Percentiles rank a stretch among this genome's conserved stretches.
These are phyloP conservation scores for Cremastinae sp. DNA, from an alignment of 2,888 invertebrate genomes.

Conservation along the genomic window DNA sequence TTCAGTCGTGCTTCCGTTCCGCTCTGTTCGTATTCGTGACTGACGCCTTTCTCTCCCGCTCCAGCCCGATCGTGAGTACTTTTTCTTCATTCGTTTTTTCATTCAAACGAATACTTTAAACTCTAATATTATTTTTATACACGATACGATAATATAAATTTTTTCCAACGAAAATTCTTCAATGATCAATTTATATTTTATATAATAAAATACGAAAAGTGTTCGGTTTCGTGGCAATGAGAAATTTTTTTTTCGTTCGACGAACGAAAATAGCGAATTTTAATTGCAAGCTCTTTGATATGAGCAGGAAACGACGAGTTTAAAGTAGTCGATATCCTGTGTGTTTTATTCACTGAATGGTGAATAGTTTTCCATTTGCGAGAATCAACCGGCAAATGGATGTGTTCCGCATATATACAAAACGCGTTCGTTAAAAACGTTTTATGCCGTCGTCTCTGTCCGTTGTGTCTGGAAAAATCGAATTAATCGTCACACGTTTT, in stretches of 20 bases:
- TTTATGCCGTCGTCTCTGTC: constrained; percentile 48
- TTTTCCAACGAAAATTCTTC: too few relatives aligned
- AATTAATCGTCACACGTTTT: constrained; percentile 58
- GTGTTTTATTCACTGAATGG: constrained; percentile 8
- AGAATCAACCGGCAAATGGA: neutral
- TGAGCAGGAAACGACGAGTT: neutral
- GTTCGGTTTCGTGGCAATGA: too few relatives aligned
- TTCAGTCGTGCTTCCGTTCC: constrained; percentile 16
- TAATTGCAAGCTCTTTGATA: constrained; percentile 11
- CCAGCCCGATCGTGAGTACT: neutral
- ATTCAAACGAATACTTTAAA: neutral
- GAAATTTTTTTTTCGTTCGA: too few relatives aligned
- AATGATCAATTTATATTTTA: too few relatives aligned
- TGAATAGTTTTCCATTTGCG: neutral
- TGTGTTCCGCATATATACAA: neutral
- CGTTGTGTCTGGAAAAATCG: constrained; percentile 60
- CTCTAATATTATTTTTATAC: too few relatives aligned
- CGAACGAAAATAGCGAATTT: neutral
- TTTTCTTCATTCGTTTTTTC: neutral
- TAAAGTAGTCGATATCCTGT: neutral
- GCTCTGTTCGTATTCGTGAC: neutral
- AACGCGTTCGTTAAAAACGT: constrained; percentile 60
- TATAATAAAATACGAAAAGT: too few relatives aligned
- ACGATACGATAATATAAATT: too few relatives aligned
- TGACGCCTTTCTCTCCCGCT: neutral